Conservation (phyloP, 2,888 invertebrate species). For the Urechis unicinctus region DNA sequence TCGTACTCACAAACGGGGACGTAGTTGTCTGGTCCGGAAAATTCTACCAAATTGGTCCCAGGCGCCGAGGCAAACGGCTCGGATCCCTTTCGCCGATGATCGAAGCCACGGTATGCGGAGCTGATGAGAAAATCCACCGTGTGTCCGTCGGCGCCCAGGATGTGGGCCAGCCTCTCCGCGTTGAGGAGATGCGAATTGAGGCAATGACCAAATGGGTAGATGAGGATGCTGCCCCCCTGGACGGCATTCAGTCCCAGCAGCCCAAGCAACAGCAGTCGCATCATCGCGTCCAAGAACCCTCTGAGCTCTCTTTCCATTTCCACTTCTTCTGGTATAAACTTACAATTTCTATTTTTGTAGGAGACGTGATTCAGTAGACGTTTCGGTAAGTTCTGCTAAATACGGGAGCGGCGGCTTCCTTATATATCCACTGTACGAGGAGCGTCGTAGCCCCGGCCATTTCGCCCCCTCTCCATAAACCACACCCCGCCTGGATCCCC, state of each 20-base stretch:
- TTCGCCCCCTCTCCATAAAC: too few species aligned
- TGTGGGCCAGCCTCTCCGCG: slow-evolving; percentile 16
- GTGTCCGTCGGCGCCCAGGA: slow-evolving; percentile 13
- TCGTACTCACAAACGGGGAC: slow-evolving; percentile 18
- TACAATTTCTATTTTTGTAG: too few species aligned
- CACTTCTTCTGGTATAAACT: too few species aligned
- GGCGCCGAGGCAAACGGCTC: background rate
- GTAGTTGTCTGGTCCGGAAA: slow-evolving; percentile 12
- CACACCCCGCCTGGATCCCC: too few species aligned
- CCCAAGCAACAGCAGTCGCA: too few species aligned
- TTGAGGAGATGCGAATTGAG: slow-evolving; percentile 22
- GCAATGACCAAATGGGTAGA: slow-evolving; percentile 23
- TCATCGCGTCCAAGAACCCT: too few species aligned
- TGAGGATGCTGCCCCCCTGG: slow-evolving; percentile 8
- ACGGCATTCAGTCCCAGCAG: slow-evolving; percentile 1
- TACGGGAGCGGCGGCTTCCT: too few species aligned
- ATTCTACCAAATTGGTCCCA: slow-evolving; percentile 2
- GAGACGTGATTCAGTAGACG: too few species aligned
- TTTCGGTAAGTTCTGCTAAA: too few species aligned
- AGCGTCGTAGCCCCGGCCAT: too few species aligned
- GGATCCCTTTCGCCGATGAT: background rate
- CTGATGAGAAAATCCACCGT: slow-evolving; percentile 15
- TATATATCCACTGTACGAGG: too few species aligned
- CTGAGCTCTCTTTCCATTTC: too few species aligned
- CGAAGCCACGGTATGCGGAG: slow-evolving; percentile 8